Percentiles rank a stretch among this genome's conserved stretches.
Evolutionary conservation across 2,113 vertebrate genomes (phyloP).

Genomic region (Pardalotus punctatus): DNA sequence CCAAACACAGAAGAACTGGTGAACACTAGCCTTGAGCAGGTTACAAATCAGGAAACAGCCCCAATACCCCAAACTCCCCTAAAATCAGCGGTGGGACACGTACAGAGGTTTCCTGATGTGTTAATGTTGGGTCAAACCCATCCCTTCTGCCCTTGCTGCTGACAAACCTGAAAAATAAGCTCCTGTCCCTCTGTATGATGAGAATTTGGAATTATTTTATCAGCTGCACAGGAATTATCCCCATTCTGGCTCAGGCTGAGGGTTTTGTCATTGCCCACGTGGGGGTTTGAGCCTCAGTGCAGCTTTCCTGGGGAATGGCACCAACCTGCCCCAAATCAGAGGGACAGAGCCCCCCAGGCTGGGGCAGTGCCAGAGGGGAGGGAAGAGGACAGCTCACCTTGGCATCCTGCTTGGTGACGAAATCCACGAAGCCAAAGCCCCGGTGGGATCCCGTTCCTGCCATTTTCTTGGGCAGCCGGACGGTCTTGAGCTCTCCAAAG

Average conservation of each 20-base stretch:
- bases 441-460: conserved; percentile 85
- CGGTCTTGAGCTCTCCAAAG: conserved; percentile 94
- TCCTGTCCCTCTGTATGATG: background rate
- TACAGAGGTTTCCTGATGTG: background rate
- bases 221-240: rapidly evolving
- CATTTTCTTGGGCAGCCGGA: conserved; percentile 92
- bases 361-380: background rate
- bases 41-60: background rate
- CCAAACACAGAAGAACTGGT: background rate
- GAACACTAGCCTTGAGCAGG: rapidly evolving
- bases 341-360: background rate
- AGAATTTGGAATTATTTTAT: background rate
- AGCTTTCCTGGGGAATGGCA: background rate
- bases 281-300: background rate
- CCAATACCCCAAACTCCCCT: background rate
- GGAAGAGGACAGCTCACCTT: conserved; percentile 78
- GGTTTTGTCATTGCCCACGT: background rate
- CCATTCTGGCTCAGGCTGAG: rapidly evolving
- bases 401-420: conserved; percentile 94
- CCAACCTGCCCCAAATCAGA: background rate
- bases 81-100: background rate
- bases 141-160: background rate
- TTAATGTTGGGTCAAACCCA: background rate
- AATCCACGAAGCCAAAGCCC: conserved; percentile 95
- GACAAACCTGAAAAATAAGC: background rate